phyloP scores from a whole-genome alignment of 2,888 invertebrate genomes.

The Eupithecia vulgata region DNA sequence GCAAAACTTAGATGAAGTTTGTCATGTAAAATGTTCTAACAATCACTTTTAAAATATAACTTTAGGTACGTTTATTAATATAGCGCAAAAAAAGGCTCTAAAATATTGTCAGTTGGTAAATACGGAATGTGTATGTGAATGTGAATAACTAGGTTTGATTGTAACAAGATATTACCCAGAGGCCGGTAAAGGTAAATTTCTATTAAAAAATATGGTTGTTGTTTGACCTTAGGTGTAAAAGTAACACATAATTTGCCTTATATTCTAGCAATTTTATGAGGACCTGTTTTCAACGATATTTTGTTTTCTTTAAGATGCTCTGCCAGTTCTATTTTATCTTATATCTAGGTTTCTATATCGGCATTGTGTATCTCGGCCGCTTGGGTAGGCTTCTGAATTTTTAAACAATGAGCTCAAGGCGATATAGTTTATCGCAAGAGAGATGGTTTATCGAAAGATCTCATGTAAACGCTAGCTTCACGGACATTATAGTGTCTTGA shows the following conservation, averaged over 20 bases:
- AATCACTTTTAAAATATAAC: no score
- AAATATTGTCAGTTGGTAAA: no score
- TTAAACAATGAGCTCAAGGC: constrained; percentile 31
- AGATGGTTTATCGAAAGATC: not conserved
- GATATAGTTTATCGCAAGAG: not conserved
- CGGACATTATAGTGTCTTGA: not conserved
- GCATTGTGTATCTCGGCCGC: constrained; percentile 42
- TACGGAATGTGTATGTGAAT: no score
- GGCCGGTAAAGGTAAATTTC: no score
- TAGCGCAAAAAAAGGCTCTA: no score
- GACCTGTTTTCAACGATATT: not conserved
- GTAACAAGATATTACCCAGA: no score
- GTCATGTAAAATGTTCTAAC: not conserved
- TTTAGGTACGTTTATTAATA: no score
- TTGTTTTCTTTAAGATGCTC: not conserved
- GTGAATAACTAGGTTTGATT: no score
- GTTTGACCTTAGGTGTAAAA: no score
- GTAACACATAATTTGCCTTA: no score
- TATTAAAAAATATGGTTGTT: no score
- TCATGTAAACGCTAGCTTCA: not conserved
- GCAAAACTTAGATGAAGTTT: not conserved
- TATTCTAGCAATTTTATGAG: not conserved
- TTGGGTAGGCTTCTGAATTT: constrained; percentile 43
- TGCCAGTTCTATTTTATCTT: not conserved
- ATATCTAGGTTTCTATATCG: constrained; percentile 28